Base-by-base conservation (phyloP, 2,888 invertebrate genomes). In the Ophion costatus region DNA sequence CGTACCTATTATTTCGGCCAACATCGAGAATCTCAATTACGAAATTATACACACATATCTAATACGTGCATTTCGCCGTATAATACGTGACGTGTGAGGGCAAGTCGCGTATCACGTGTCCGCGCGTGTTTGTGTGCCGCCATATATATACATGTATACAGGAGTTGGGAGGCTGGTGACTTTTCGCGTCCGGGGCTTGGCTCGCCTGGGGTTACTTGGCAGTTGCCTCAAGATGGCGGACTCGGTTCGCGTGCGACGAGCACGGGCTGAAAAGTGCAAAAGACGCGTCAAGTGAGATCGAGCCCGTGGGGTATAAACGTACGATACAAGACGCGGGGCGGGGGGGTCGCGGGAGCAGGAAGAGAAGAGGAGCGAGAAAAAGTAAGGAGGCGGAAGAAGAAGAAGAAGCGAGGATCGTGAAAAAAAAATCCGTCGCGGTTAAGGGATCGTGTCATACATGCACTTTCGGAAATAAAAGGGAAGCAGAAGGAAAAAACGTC, bases 191-290 rank as follows among this genome's bases (percentile, higher is more conserved):
- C 79, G 76, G 78, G 84, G 81, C 82, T 89, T 89, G 90, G 89
- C 88, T 79, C 75, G 86, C 88, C 89, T 91, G 91, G 83, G 86
- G 87, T 86, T 88, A 81, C 91, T 92, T 91, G 91, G 91, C 92
- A 92, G 92, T 92, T 91, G 91, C 90, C 90, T 91, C 92, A 93
- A 93, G 92, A 93, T 93, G 93, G 93, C 93, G 93, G 92, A 92
- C 91, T 89, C 91, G 92, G 90, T 90, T 92, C 91, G 92, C 91
- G 91, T 92, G 92, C 91, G 91, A 91, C 90, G 91, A 91, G 90
- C 90, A 90, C 91, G 89, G 88, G 90, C 91, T 89, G 91, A 91
- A 90, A 92, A 91, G 92, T 90, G 91, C 89, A 90, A 91, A 89
- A 90, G 88, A 88, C 90, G 89, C 88, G 90, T 90, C 87, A 91